A percentile compares a stretch with the other conserved stretches of the same genome.
Evolutionary conservation across 2,113 vertebrate genomes (phyloP).

Genomic region (Phocoena phocoena): DNA sequence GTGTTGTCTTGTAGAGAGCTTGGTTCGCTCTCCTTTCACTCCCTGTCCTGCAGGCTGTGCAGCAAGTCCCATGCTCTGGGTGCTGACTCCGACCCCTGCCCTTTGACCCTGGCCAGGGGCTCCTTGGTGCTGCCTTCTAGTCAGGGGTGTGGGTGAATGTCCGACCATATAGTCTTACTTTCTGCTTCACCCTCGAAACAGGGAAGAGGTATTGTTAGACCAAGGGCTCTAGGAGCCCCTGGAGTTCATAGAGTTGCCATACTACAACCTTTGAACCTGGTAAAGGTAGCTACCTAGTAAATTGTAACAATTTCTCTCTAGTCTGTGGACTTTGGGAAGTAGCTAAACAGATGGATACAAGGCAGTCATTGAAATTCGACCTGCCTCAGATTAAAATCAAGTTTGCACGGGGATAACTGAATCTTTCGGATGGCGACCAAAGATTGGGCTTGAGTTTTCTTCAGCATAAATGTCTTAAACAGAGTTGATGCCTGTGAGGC

Average conservation of each 20-base stretch:
- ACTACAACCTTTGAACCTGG: background rate
- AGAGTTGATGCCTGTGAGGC: background rate
- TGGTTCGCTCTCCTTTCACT: background rate
- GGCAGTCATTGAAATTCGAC: background rate
- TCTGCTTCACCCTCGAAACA: background rate
- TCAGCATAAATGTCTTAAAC: background rate
- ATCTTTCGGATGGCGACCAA: background rate
- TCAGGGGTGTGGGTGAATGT: background rate
- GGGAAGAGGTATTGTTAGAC: background rate
- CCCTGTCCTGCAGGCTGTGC: background rate
- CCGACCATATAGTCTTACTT: background rate
- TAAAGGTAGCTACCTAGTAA: background rate
- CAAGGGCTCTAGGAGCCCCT: background rate
- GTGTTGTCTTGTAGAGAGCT: background rate
- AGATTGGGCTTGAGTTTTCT: background rate
- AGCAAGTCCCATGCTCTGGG: background rate
- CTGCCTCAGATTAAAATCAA: conserved; percentile 20
- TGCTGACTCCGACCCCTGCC: background rate
- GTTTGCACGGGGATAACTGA: background rate
- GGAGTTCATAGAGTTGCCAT: background rate
- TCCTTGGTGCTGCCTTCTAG: background rate
- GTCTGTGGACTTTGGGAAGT: conserved; percentile 22
- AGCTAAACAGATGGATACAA: conserved; percentile 11
- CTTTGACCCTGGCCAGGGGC: background rate
- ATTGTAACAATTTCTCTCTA: background rate